Percentiles rank a stretch among this genome's conserved stretches.
Conservation (phyloP, 2,113 vertebrate species). For the Pyrgilauda ruficollis region DNA sequence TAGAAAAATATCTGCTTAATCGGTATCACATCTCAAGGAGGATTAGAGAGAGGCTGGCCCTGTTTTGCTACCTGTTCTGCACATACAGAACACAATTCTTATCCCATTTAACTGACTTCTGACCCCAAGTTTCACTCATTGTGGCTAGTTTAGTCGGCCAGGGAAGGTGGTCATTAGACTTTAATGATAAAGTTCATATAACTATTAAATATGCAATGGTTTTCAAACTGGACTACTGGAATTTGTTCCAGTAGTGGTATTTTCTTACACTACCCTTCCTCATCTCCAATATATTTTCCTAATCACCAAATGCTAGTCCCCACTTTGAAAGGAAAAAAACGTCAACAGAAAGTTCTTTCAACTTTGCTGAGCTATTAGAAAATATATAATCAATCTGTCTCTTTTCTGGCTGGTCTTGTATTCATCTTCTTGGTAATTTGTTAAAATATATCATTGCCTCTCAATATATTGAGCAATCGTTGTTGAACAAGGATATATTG, state of each 20-base stretch:
- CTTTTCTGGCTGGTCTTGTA: not conserved
- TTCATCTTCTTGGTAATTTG: not conserved
- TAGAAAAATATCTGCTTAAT: conserved; percentile 1
- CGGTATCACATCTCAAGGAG: not conserved
- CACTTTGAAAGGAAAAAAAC: not conserved
- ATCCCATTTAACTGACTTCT: not conserved
- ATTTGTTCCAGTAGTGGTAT: not conserved
- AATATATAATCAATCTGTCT: not conserved
- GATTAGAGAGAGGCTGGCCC: not conserved
- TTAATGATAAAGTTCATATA: not conserved
- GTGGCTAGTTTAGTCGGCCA: not conserved
- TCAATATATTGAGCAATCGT: not conserved
- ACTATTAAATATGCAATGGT: not conserved
- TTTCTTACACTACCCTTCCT: not conserved
- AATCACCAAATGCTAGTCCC: not conserved
- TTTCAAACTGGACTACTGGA: not conserved
- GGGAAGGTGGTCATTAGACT: not conserved
- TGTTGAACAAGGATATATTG: not conserved
- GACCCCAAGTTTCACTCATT: not conserved
- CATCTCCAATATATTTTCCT: not conserved
- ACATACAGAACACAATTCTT: not conserved
- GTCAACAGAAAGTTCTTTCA: not conserved
- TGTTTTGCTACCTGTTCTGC: not conserved
- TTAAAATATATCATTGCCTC: not conserved
- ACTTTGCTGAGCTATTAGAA: not conserved